phyloP scores from a whole-genome alignment of 2,113 vertebrate species.

The Nothobranchius kuhntae region DNA sequence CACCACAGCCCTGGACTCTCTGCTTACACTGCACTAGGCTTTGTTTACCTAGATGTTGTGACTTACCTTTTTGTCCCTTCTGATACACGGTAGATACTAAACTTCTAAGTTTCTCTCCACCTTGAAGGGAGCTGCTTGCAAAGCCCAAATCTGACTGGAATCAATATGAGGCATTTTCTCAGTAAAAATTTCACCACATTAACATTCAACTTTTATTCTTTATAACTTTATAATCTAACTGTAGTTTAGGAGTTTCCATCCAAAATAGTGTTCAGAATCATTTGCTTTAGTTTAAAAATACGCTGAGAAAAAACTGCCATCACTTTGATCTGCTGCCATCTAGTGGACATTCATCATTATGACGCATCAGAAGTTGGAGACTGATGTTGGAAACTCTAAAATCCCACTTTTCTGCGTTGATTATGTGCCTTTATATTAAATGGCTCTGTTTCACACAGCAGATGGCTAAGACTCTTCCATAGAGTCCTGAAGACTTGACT shows the following conservation, averaged over 20 bases:
- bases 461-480: no score
- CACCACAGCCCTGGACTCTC: slow-evolving; percentile 53
- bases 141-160: not conserved
- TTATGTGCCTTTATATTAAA: not conserved
- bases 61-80: slow-evolving; percentile 44
- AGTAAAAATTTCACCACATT: not conserved
- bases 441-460: not conserved
- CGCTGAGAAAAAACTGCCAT: no score
- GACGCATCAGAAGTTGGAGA: not conserved
- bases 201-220: not conserved
- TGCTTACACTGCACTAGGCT: slow-evolving; percentile 80
- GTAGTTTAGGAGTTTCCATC: not conserved
- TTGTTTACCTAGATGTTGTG: slow-evolving; percentile 65
- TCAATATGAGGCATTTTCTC: not conserved
- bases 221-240: not conserved
- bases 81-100: slow-evolving; percentile 45
- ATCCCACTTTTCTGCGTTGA: not conserved
- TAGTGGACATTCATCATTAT: slow-evolving; percentile 40
- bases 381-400: not conserved
- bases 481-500: slow-evolving; percentile 19
- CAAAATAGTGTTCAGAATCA: not conserved
- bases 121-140: slow-evolving; percentile 21
- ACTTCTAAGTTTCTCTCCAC: slow-evolving; percentile 10
- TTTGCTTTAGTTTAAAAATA: no score
- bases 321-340: slow-evolving; percentile 46